A percentile compares a stretch with the other conserved stretches of the same genome.
Conservation (phyloP, 2,113 vertebrate species). For the Poeciliopsis occidentalis region DNA sequence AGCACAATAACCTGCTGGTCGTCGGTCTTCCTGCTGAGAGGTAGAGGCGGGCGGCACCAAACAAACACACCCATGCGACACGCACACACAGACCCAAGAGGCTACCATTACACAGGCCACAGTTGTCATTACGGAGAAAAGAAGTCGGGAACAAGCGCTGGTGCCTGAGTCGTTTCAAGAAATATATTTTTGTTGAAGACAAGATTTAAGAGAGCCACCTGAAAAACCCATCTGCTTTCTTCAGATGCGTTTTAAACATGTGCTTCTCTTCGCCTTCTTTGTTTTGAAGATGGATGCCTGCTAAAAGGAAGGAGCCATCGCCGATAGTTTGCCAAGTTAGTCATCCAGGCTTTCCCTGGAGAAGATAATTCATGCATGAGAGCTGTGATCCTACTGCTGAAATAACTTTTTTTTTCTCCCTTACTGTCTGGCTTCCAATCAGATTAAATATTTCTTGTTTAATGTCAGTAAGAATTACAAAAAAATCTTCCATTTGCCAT, state of each 20-base stretch:
- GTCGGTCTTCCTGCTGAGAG: slow-evolving; percentile 91
- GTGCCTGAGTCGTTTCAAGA: not conserved
- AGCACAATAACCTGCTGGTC: slow-evolving; percentile 87
- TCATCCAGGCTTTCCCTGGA: not conserved
- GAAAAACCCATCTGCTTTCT: not conserved
- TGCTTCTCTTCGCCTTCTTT: slow-evolving; percentile 18
- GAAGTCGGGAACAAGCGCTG: not conserved
- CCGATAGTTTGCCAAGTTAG: slow-evolving; percentile 1
- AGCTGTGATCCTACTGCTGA: not conserved
- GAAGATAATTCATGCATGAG: not conserved
- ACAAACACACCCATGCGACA: not conserved
- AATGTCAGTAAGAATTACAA: not conserved
- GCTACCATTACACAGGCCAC: not conserved
- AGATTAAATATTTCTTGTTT: not conserved
- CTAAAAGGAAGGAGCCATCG: slow-evolving; percentile 31
- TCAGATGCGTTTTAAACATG: slow-evolving; percentile 14
- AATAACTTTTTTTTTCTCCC: not conserved
- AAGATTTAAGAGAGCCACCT: slow-evolving; percentile 30
- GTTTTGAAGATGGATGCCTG: slow-evolving; percentile 15
- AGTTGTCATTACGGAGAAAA: not conserved
- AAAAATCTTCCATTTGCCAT: not conserved
- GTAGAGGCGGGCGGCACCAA: slow-evolving; percentile 70
- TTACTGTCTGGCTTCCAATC: not conserved
- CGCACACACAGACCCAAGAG: not conserved
- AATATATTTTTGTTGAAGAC: slow-evolving; percentile 2